Evolutionary conservation across 2,113 vertebrate genomes (phyloP), one percentile per base, ranked within the genome.

Genomic region (Oreotragus oreotragus): DNA sequence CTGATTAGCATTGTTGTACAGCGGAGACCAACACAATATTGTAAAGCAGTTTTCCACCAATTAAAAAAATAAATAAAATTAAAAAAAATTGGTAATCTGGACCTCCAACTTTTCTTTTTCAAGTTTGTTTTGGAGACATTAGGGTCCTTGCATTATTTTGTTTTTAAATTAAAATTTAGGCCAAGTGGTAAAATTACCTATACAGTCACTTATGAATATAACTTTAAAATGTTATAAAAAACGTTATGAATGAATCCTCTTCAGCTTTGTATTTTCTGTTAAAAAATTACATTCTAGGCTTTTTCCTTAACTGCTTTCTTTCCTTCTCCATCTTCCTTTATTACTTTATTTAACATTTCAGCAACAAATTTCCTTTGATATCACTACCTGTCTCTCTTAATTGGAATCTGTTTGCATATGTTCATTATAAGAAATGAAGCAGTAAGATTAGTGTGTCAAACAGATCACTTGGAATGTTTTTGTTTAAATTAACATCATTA

Each of bases 111-210:
- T 96, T 57, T 76, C 4, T 43, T 84, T 86, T 92, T 92, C 2
- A 96, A 73, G 76, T 64, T 76, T 86, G 5, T 79, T 80, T 60
- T 91, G 53, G 17, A 70, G 90, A 12, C 25, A 88, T 27, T 90
- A 17, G 0, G n/a, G 80, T 4, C 23, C 21, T 93, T 83, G 25
- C 19, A 70, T 87, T 95, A 43, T 73, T 27, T 84, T 64, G 33
- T 64, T 94, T 91, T 96, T 70, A 91, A 90, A 70, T 81, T 87
- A 92, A 57, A 77, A 28, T 76, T 97, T 90, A 88, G 89, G 64
- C 19, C 36, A 88, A 89, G 14, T 80, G 36, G 14, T 94, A 64
- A 88, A 97, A 47, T 79, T 17, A 73, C 53, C 49, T 93, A 21
- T 83, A 87, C 15, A 92, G 43, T 95, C 17, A 88, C 36, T 80